These are phyloP conservation scores for Cheilosia vulpina DNA, from an alignment of 2,888 invertebrate genomes.

Conservation along the genomic window DNA sequence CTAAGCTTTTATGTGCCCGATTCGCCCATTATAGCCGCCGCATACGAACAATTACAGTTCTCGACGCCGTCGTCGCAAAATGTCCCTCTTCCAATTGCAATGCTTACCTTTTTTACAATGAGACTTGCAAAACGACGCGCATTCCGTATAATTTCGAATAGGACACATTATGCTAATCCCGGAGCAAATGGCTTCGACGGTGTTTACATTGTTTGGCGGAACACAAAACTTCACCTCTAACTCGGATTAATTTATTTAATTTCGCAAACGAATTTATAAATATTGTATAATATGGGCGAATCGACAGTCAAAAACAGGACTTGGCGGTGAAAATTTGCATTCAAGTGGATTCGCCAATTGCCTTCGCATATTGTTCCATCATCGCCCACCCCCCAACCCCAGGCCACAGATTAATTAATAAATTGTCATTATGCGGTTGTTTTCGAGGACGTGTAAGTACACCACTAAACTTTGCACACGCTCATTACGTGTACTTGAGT, in stretches of 20 bases:
- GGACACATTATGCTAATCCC: slow-evolving; percentile 67
- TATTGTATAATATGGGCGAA: slow-evolving; percentile 28
- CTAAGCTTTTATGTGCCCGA: slow-evolving; percentile 47
- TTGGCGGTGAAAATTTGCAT: slow-evolving; percentile 62
- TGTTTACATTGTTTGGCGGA: slow-evolving; percentile 14
- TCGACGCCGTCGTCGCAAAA: slow-evolving; percentile 10
- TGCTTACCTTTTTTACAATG: slow-evolving; percentile 10
- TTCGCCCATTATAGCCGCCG: not conserved
- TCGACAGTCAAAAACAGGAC: not conserved
- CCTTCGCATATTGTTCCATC: slow-evolving; percentile 47
- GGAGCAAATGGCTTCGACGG: slow-evolving; percentile 29
- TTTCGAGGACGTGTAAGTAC: slow-evolving; percentile 41
- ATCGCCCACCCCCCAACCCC: slow-evolving; percentile 1
- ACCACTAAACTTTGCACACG: slow-evolving; percentile 11
- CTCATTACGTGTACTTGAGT: slow-evolving; percentile 69
- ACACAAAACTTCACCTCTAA: slow-evolving; percentile 62
- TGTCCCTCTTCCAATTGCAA: slow-evolving; percentile 8
- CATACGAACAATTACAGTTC: slow-evolving; percentile 35
- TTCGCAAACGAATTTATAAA: slow-evolving; percentile 74
- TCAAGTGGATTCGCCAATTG: slow-evolving; percentile 71
- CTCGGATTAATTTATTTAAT: slow-evolving; percentile 76
- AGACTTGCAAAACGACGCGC: slow-evolving; percentile 4
- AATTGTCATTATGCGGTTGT: slow-evolving; percentile 67
- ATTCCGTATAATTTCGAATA: slow-evolving; percentile 47
- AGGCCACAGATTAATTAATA: slow-evolving; percentile 59